Base-by-base conservation (phyloP, 2,113 vertebrate genomes). In the Calidris pugnax region DNA sequence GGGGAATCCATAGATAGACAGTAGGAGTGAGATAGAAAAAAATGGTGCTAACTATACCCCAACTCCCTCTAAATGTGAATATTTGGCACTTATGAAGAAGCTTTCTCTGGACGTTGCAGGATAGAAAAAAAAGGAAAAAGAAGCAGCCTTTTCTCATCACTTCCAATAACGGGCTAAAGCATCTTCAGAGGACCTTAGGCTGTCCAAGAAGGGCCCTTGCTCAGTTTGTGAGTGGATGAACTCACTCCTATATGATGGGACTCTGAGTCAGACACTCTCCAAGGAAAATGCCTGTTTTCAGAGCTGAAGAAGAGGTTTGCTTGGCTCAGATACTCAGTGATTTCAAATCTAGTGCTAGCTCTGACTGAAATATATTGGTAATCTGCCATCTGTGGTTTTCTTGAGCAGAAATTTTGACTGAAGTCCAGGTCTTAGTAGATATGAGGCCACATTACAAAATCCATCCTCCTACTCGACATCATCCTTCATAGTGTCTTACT, bases 321-420 rank as follows among this genome's bases (percentile, higher is more conserved):
- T 96, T 97, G 95, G 90, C 92, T 92, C 76, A 90, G 82, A 93
- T 92, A 90, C 33, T 67, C 60, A 72, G 62, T 78, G 60, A 87
- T 95, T 97, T 96, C 73, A 96, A 93, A 95, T 83, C 89, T 72
- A 83, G 20, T 93, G 78, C 87, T 94, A 91, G 48, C 84, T 81
- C 30, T 87, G 89, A 93, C 60, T 97, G 94, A 97, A 97, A 97
- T 92, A 85, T 68, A 82, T 81, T 96, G 92, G 92, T 96, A 94
- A 89, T 86, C 90, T 97, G 92, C 95, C 95, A 96, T 96, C 95
- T 97, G 94, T 95, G 92, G 80, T 79, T 95, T 94, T 93, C 81
- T 85, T 95, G 53, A 96, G 81, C 78, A 95, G 84, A 94, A 93
- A 96, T 94, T 90, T 95, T 97, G 96, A 96, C 92, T 96, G 94